Evolutionary conservation across 2,113 vertebrate species (phyloP).

Genomic region (Lamprotornis superbus): DNA sequence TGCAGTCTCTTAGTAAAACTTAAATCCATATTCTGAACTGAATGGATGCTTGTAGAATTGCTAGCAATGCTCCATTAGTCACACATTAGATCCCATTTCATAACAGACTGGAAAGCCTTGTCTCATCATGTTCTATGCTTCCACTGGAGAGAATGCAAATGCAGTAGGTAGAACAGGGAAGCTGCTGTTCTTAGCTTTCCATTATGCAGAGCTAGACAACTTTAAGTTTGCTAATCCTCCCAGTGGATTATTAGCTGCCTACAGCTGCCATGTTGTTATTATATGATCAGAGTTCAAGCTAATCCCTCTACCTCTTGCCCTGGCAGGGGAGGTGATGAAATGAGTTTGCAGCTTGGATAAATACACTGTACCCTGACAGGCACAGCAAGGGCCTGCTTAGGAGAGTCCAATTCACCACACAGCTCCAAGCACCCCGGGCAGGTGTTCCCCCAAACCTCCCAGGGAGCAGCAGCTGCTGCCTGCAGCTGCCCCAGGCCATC

Average conservation of each 20-base stretch:
- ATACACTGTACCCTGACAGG: background rate
- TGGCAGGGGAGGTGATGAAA: constrained; percentile 6
- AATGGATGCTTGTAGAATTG: constrained; percentile 9
- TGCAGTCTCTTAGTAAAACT: background rate
- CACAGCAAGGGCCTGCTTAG: background rate
- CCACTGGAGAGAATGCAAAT: constrained; percentile 40
- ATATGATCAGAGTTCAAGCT: constrained; percentile 30
- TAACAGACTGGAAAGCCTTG: constrained; percentile 54
- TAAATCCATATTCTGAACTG: background rate
- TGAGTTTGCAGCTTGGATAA: background rate
- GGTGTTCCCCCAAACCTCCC: background rate
- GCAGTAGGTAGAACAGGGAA: background rate
- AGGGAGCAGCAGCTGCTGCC: background rate
- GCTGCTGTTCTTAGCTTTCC: background rate
- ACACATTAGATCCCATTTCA: constrained; percentile 44
- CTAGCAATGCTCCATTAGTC: constrained; percentile 41
- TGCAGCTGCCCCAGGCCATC: background rate
- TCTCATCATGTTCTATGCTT: constrained; percentile 43
- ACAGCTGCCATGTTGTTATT: constrained; percentile 39
- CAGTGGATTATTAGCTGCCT: constrained; percentile 47
- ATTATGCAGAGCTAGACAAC: constrained; percentile 55
- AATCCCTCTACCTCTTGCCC: constrained; percentile 12
- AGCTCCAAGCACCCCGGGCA: background rate
- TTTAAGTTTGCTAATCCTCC: constrained; percentile 41
- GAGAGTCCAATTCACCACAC: background rate